These are phyloP conservation scores for Eulacestoma nigropectus DNA, from an alignment of 2,113 vertebrate genomes.

Conservation along the genomic window DNA sequence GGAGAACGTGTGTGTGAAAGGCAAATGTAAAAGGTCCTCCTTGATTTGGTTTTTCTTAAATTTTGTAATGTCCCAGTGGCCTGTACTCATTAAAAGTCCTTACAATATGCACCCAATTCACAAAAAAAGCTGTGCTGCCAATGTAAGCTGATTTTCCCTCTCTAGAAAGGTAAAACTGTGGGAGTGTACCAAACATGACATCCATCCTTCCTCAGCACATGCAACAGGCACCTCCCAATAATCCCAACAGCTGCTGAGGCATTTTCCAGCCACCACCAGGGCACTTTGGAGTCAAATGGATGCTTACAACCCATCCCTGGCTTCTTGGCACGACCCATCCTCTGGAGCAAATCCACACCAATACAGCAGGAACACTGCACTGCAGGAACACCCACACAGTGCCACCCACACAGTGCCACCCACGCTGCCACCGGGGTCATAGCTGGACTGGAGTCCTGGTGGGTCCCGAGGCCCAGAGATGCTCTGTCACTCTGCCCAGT, in stretches of 20 bases:
- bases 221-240: not conserved
- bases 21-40: not conserved
- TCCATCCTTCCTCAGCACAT: not conserved
- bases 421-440: not conserved
- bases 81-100: not conserved
- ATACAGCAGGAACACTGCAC: rapidly evolving
- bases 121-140: not conserved
- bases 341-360: not conserved
- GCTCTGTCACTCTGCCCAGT: not conserved
- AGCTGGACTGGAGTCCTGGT: not conserved
- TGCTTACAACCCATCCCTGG: not conserved
- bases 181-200: not conserved
- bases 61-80: not conserved
- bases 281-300: not conserved
- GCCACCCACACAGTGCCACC: not conserved
- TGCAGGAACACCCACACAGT: not conserved
- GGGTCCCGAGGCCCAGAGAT: not conserved
- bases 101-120: not conserved
- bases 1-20: conserved; percentile 76
- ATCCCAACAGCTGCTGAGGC: not conserved
- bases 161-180: not conserved
- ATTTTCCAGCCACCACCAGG: not conserved
- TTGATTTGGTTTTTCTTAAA: not conserved
- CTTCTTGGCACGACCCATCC: not conserved
- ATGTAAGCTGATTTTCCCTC: not conserved